phyloP scores from a whole-genome alignment of 2,888 invertebrate genomes.

The Capitulum mitella region DNA sequence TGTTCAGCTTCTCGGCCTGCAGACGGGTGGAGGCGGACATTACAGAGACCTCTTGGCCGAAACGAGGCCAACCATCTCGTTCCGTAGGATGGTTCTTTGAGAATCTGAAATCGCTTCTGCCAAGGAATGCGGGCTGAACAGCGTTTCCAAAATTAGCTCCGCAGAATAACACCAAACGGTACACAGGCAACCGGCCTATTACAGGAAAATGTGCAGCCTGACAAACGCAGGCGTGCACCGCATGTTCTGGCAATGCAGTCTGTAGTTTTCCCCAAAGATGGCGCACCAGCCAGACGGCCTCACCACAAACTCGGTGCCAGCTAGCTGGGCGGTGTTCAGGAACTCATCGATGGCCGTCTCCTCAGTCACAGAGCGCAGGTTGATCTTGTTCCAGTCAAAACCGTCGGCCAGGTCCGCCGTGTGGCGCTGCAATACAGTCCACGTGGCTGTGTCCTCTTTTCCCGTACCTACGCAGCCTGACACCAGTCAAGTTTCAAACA shows the following conservation, averaged over 20 bases:
- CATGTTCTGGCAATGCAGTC: too few relatives aligned
- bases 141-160: neutral
- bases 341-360: slow-evolving; percentile 96
- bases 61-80: too few relatives aligned
- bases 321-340: slow-evolving; percentile 85
- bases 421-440: slow-evolving; percentile 33
- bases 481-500: too few relatives aligned
- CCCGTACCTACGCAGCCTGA: too few relatives aligned
- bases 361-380: slow-evolving; percentile 87
- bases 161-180: neutral
- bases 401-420: slow-evolving; percentile 34
- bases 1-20: slow-evolving; percentile 32
- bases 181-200: neutral
- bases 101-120: too few relatives aligned
- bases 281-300: neutral
- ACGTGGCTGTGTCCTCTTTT: too few relatives aligned
- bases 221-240: neutral
- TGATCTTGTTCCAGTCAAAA: slow-evolving; percentile 74
- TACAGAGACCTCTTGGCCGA: too few relatives aligned
- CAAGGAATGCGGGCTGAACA: neutral
- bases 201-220: neutral
- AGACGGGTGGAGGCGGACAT: too few relatives aligned
- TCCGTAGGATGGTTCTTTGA: too few relatives aligned
- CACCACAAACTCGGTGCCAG: slow-evolving; percentile 78
- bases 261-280: neutral